Conservation (phyloP, 2,113 vertebrate species). For the Oryzias celebensis region DNA sequence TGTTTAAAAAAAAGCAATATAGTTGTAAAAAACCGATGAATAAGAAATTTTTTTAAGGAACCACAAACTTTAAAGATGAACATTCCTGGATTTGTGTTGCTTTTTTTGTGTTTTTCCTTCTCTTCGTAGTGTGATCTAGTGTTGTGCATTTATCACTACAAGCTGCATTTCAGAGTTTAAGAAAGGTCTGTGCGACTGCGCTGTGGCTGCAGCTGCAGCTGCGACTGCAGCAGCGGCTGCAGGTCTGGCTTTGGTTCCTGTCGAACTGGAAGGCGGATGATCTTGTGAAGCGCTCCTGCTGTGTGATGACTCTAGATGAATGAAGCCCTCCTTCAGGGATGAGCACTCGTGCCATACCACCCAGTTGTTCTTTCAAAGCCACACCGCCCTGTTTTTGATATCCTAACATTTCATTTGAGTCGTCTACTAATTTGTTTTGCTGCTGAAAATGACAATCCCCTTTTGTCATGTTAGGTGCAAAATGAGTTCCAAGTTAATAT, state of each 20-base stretch:
- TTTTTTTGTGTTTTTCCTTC: slow-evolving; percentile 29
- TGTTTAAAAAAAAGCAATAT: slow-evolving; percentile 73
- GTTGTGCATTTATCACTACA: slow-evolving; percentile 32
- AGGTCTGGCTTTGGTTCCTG: slow-evolving; percentile 31
- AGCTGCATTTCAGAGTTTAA: slow-evolving; percentile 52
- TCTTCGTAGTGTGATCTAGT: slow-evolving; percentile 26
- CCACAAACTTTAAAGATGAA: slow-evolving; percentile 64
- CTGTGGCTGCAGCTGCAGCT: no score
- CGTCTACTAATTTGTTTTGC: slow-evolving; percentile 69
- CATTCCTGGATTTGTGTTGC: slow-evolving; percentile 23
- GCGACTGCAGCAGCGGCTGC: no score
- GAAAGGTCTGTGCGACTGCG: no score
- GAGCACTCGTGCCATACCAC: slow-evolving; percentile 72
- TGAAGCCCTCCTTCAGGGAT: slow-evolving; percentile 77
- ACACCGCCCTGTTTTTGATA: slow-evolving; percentile 16
- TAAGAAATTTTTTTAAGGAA: slow-evolving; percentile 38
- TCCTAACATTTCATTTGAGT: slow-evolving; percentile 59
- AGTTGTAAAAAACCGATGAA: slow-evolving; percentile 46
- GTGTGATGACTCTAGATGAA: slow-evolving; percentile 69
- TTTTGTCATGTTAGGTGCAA: slow-evolving; percentile 78
- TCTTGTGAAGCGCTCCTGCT: slow-evolving; percentile 62
- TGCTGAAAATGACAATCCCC: slow-evolving; percentile 80
- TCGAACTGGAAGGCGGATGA: slow-evolving; percentile 76
- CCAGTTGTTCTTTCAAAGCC: slow-evolving; percentile 30
- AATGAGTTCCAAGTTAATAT: slow-evolving; percentile 73